A percentile compares a stretch with the other conserved stretches of the same genome.
phyloP scores from a whole-genome alignment of 1,140 invertebrate species.

The Platyura marginata region DNA sequence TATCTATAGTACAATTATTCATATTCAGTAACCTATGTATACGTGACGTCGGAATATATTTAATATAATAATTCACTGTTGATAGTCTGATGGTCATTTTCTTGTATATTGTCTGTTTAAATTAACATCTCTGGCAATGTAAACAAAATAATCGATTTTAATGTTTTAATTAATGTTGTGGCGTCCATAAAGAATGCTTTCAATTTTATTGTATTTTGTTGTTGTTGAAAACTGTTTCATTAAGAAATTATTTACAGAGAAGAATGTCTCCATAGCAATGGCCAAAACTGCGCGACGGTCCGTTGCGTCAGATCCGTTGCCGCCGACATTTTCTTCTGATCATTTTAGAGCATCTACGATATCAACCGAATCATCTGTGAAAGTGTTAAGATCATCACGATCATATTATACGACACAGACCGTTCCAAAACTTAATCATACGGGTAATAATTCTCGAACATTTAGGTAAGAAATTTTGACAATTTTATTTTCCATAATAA shows the following conservation, averaged over 20 bases:
- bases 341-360: background rate
- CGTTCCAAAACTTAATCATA: background rate
- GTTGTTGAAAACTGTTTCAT: too few relatives aligned
- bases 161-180: too few relatives aligned
- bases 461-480: background rate
- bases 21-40: too few relatives aligned
- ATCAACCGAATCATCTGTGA: background rate
- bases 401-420: background rate
- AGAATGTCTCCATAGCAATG: constrained; percentile 26
- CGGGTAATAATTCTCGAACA: constrained; percentile 5
- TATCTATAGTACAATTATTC: too few relatives aligned
- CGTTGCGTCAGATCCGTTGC: constrained; percentile 18
- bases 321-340: constrained; percentile 4
- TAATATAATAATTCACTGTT: too few relatives aligned
- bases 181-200: too few relatives aligned
- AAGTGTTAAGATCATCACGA: constrained; percentile 6
- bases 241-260: constrained; percentile 14
- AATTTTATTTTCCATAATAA: background rate
- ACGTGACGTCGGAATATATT: too few relatives aligned
- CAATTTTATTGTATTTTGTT: too few relatives aligned
- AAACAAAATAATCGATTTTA: too few relatives aligned
- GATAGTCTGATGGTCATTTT: too few relatives aligned
- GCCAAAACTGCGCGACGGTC: constrained; percentile 25
- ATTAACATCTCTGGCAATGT: too few relatives aligned
- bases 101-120: too few relatives aligned